Conservation (phyloP, 2,113 vertebrate genomes). For the Rhinolophus sinicus region DNA sequence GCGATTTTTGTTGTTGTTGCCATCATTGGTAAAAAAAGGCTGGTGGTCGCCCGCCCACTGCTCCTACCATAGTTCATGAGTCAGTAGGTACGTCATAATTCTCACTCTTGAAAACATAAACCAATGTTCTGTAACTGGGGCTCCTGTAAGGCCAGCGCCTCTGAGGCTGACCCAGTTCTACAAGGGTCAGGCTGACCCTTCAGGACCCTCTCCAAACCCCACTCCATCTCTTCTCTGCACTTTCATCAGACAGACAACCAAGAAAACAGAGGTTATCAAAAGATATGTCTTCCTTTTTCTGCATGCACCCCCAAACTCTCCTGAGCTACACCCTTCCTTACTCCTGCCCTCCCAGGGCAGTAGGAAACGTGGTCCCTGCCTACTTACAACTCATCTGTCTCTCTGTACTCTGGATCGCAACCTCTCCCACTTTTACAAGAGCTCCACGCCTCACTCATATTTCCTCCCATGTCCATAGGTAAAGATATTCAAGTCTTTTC, state of each 20-base stretch:
- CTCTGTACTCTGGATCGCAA: no score
- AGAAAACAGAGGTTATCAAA: not conserved
- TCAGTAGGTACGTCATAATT: rapidly evolving
- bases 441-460: rapidly evolving
- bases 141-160: no score
- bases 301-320: not conserved
- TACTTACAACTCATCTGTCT: not conserved
- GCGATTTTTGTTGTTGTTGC: not conserved
- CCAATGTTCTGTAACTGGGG: rapidly evolving
- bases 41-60: rapidly evolving
- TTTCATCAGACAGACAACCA: not conserved
- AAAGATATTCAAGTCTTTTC: not conserved
- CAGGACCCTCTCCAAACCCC: not conserved
- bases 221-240: not conserved
- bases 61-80: rapidly evolving
- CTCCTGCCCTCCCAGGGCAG: not conserved
- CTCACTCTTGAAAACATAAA: not conserved
- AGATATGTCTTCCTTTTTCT: not conserved
- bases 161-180: not conserved
- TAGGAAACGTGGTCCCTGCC: not conserved
- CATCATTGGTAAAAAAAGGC: not conserved
- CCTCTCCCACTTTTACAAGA: not conserved
- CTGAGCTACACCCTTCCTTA: not conserved
- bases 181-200: not conserved
- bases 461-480: no score